Evolutionary conservation across 2,888 invertebrate genomes (phyloP).

Genomic region (Caenorhabditis doughertyi): DNA sequence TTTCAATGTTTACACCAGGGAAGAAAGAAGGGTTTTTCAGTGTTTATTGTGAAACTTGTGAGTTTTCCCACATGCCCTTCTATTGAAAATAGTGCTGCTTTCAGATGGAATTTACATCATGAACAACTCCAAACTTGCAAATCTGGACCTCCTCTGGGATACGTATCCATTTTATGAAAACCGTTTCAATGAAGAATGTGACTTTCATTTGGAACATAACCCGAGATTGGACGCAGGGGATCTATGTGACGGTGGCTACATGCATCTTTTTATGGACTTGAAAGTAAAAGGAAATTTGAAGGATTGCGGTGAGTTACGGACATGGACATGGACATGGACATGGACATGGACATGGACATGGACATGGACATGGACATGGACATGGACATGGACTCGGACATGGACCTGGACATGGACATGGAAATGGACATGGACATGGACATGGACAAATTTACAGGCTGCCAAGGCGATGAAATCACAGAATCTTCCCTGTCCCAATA

Average conservation of each 20-base stretch:
- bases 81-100: neutral
- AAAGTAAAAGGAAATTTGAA: neutral
- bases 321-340: no score
- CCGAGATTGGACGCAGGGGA: neutral
- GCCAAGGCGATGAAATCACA: neutral
- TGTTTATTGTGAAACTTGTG: neutral
- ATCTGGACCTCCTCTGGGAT: neutral
- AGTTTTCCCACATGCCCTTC: neutral
- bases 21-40: neutral
- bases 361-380: no score
- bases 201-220: neutral
- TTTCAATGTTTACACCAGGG: neutral
- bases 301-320: neutral
- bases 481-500: neutral
- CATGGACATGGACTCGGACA: no score
- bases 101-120: slow-evolving; percentile 1
- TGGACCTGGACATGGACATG: neutral
- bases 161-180: neutral
- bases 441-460: no score
- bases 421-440: neutral
- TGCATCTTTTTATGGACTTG: neutral
- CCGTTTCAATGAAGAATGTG: neutral
- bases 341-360: no score
- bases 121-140: neutral
- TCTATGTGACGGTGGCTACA: neutral